Evolutionary conservation across 2,113 vertebrate species (phyloP).

Genomic region (sheep (Ovis aries)): DNA sequence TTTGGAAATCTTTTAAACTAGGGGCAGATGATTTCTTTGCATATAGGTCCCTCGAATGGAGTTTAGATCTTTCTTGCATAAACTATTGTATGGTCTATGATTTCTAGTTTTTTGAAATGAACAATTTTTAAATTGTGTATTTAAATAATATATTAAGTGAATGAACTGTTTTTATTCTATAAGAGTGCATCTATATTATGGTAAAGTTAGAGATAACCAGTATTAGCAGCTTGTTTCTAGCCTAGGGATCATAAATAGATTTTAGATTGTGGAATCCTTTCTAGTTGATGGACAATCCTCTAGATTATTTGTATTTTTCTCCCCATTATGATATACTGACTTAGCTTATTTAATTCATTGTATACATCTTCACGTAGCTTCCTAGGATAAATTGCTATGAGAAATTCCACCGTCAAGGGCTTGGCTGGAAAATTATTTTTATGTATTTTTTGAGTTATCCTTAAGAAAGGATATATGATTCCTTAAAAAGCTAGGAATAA

Average conservation of each 20-base stretch:
- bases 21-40: not conserved
- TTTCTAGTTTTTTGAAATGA: constrained; percentile 4
- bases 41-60: not conserved
- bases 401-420: not conserved
- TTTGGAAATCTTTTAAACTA: not conserved
- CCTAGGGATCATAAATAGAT: not conserved
- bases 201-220: not conserved
- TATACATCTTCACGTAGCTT: not conserved
- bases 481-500: not conserved
- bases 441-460: not conserved
- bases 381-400: not conserved
- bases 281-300: not conserved
- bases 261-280: not conserved
- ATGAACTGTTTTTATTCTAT: not conserved
- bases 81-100: not conserved
- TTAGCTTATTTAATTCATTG: not conserved
- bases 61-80: not conserved
- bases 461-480: not conserved
- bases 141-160: not conserved
- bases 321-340: not conserved
- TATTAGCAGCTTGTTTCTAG: not conserved
- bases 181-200: not conserved
- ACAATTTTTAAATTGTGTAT: not conserved
- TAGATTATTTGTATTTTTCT: not conserved
- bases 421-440: not conserved